Conservation (phyloP, 2,888 invertebrate species). For the Caenorhabditis macrosperma region DNA sequence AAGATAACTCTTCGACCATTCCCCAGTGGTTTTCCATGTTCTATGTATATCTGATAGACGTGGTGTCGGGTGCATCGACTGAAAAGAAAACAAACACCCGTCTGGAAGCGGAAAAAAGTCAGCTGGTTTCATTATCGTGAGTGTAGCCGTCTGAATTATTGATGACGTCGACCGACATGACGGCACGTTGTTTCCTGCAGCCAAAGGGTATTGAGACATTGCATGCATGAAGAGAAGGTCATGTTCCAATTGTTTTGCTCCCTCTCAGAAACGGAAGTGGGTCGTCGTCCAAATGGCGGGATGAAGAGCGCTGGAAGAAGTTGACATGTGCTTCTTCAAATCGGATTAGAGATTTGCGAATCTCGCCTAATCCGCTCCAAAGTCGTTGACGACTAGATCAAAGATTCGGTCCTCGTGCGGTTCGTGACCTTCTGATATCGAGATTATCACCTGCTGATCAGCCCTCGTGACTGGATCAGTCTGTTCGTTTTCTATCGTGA, state of each 20-base stretch:
- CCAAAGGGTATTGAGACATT: background rate
- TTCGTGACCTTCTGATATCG: background rate
- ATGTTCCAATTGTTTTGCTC: background rate
- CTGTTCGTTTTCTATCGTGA: no score
- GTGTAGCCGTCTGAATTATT: conserved; percentile 26
- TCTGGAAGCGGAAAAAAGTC: conserved; percentile 19
- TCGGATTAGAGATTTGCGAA: background rate
- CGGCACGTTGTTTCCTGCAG: background rate
- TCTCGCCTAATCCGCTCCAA: background rate
- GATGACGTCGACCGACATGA: conserved; percentile 1
- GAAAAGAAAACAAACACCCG: background rate
- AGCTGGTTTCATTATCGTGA: conserved; percentile 40
- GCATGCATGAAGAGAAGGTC: background rate
- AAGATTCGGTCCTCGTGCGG: background rate
- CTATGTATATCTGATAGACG: no score
- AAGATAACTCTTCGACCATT: no score
- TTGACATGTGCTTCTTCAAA: background rate
- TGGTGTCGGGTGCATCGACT: background rate
- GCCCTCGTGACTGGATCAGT: no score
- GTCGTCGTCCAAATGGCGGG: no score
- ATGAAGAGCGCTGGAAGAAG: no score
- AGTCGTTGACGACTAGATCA: background rate
- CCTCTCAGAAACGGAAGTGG: background rate
- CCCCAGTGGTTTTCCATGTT: no score
- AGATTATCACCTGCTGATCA: background rate